Evolutionary conservation across 1,140 invertebrate genomes (phyloP), one percentile per base, ranked within the genome.

Genomic region (Hormaphis cornu): DNA sequence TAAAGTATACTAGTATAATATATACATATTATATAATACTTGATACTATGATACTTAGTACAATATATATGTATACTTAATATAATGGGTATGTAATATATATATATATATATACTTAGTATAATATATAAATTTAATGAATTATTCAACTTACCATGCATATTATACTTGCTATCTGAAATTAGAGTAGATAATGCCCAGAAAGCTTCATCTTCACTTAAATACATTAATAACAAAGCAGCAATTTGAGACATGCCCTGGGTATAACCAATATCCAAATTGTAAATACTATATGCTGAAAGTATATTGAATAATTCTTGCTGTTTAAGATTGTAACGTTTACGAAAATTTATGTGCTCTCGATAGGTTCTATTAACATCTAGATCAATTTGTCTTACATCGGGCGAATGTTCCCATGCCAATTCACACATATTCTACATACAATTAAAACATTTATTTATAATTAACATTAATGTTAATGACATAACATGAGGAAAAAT

Each of bases 331-430:
- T 93, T 93, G 81, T 98, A 98, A 77, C 95, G 83, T 80, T 96
- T 88, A 74, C 94, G 83, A 79, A 92, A 97, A 82, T 94, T 91
- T 74, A 95, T 87, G 81, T 99, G 92, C 83, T 98, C 94, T 73
- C 97, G 84, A 79, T 97, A 99, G 74, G 98, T 98, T 75, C 97
- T 85, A 80, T 98, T 98, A 1, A 99, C 95, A 83, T 99, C 97
- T 40, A 97, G 87, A 82, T 99, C 97, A 74, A 99, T 99, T 81
- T 99, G 97, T 71, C 94, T 83, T 53, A 97, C 93, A 79, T 98
- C 95, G n/a, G 94, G 93, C 0, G 95, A 98, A 83, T 91, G 90
- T 71, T 87, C 83, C 73, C 91, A 84, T 1, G 95, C 95, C 72
- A 94, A 80, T 73, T 86, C 81, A 69, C 90, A 81, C 93, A 98